Evolutionary conservation across 1,140 invertebrate genomes (phyloP).

Genomic region (Hyphantria cunea): DNA sequence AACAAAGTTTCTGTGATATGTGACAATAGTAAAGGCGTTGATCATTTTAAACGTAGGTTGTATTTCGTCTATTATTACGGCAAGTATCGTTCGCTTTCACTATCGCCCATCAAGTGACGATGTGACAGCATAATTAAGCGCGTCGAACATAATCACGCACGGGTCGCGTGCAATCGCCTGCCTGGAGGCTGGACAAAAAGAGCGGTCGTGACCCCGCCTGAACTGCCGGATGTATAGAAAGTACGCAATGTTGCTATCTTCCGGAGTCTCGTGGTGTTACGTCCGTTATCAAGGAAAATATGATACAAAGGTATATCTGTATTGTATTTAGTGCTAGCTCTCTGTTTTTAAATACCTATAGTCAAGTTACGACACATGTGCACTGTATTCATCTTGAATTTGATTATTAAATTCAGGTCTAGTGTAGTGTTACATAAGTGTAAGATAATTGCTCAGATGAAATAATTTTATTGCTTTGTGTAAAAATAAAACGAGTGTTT

Average conservation of each 20-base stretch:
- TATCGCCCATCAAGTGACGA: constrained; percentile 71
- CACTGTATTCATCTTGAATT: no score
- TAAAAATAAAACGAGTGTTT: constrained; percentile 4
- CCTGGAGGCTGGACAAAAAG: constrained; percentile 62
- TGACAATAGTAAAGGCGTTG: constrained; percentile 7
- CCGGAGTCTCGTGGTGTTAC: constrained; percentile 24
- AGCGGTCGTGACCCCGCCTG: constrained; percentile 67
- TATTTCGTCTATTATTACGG: constrained; percentile 63
- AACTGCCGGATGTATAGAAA: constrained; percentile 78
- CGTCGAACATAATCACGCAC: constrained; percentile 69
- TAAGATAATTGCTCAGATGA: no score
- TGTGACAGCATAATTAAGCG: constrained; percentile 79
- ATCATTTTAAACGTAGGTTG: constrained; percentile 4
- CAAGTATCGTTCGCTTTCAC: constrained; percentile 71
- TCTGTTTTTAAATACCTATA: no score
- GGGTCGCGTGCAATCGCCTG: constrained; percentile 61
- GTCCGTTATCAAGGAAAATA: constrained; percentile 22
- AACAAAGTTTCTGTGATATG: constrained; percentile 21
- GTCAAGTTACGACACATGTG: no score
- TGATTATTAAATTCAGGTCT: no score
- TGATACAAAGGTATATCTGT: not conserved
- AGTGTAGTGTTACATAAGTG: no score
- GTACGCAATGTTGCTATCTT: constrained; percentile 61
- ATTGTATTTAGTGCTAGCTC: no score
- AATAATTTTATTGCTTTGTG: no score